A percentile compares a stretch with the other conserved stretches of the same genome.
Conservation (phyloP, 2,888 invertebrate species). For the Acronicta leporina region DNA sequence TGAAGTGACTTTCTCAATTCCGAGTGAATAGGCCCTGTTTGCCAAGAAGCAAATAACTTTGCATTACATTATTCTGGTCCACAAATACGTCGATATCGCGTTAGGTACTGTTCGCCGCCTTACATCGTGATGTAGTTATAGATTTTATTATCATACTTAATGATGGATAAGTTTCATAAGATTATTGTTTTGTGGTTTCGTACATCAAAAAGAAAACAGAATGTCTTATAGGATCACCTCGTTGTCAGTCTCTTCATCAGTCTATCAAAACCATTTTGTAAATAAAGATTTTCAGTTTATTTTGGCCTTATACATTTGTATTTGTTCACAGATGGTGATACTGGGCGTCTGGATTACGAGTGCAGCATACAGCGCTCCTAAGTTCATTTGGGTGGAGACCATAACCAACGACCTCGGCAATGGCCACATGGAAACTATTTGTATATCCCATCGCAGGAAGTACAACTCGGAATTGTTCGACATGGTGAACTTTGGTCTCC, state of each 20-base stretch:
- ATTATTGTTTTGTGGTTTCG: too few relatives aligned
- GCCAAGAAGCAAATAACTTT: slow-evolving; percentile 16
- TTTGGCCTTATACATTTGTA: background rate
- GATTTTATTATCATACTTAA: too few relatives aligned
- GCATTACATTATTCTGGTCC: slow-evolving; percentile 16
- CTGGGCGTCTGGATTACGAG: slow-evolving; percentile 94
- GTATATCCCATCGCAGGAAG: slow-evolving; percentile 92
- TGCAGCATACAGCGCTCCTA: slow-evolving; percentile 94
- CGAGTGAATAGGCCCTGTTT: slow-evolving; percentile 20
- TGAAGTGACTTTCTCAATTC: slow-evolving; percentile 30
- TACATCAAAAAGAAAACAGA: too few relatives aligned
- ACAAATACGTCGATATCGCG: slow-evolving; percentile 12
- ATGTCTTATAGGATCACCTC: too few relatives aligned
- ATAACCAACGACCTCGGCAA: slow-evolving; percentile 90
- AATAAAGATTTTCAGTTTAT: background rate
- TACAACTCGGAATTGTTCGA: slow-evolving; percentile 94
- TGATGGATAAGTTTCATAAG: too few relatives aligned
- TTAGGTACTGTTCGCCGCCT: slow-evolving; percentile 3
- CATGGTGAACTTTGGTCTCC: slow-evolving; percentile 94
- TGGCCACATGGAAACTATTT: slow-evolving; percentile 91
- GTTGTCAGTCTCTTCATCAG: too few relatives aligned
- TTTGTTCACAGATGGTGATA: slow-evolving; percentile 91
- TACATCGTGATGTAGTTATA: too few relatives aligned
- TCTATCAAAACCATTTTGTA: too few relatives aligned
- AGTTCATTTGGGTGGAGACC: slow-evolving; percentile 95